Evolutionary conservation across 2,888 invertebrate genomes (phyloP).

Genomic region (Muscina levida): DNA sequence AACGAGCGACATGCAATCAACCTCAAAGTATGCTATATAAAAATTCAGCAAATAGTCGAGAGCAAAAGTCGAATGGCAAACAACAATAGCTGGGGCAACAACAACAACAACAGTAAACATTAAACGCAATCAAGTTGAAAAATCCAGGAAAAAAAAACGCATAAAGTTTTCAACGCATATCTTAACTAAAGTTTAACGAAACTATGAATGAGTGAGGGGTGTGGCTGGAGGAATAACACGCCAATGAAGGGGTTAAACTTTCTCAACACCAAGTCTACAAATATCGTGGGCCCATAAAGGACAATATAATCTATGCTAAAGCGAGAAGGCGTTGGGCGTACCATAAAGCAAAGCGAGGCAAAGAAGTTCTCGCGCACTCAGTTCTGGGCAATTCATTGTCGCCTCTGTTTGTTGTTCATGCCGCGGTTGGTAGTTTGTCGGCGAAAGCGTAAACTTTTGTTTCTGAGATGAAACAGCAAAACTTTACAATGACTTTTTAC

Average conservation of each 20-base stretch:
- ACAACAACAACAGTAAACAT: conserved; percentile 71
- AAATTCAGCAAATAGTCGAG: conserved; percentile 10
- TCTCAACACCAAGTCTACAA: not conserved
- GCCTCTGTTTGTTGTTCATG: conserved; percentile 1
- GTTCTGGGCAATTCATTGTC: conserved; percentile 11
- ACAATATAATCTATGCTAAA: not conserved
- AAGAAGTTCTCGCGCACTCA: not conserved
- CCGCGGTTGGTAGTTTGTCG: not conserved
- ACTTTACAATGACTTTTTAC: conserved; percentile 61
- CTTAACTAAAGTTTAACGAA: conserved; percentile 58
- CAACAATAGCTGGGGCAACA: conserved; percentile 55
- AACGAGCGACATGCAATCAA: conserved; percentile 20
- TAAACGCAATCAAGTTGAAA: conserved; percentile 73
- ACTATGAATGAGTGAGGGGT: conserved; percentile 58
- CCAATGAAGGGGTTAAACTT: not conserved
- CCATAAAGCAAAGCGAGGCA: conserved; percentile 1
- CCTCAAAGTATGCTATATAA: conserved; percentile 42
- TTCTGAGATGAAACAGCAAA: conserved; percentile 25
- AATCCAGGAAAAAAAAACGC: conserved; percentile 57
- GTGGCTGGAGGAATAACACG: too few species aligned
- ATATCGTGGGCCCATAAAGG: not conserved
- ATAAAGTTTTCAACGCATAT: conserved; percentile 61
- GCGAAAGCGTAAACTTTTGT: conserved; percentile 29
- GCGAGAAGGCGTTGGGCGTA: not conserved
- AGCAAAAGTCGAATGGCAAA: conserved; percentile 25